These are phyloP conservation scores for Macropodus opercularis DNA, from an alignment of 2,797 vertebrate genomes.

Conservation along the genomic window DNA sequence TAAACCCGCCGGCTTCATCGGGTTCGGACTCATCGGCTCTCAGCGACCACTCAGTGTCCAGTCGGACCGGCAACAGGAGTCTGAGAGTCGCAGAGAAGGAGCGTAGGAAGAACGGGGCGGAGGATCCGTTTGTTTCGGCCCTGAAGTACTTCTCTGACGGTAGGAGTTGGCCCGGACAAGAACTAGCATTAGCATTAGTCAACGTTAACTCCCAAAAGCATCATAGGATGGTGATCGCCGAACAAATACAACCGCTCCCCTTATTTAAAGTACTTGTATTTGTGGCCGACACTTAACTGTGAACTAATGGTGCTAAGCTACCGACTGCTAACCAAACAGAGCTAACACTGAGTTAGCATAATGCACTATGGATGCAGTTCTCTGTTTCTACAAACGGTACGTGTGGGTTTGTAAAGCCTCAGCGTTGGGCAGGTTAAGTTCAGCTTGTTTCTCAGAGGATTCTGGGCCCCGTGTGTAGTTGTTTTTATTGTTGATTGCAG, in stretches of 20 bases:
- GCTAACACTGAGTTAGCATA: too few relatives aligned
- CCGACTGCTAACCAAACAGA: too few relatives aligned
- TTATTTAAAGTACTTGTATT: not conserved
- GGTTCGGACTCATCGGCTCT: constrained; percentile 39
- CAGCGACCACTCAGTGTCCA: constrained; percentile 44
- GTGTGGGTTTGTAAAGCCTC: too few relatives aligned
- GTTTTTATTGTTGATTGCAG: too few relatives aligned
- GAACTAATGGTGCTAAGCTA: constrained; percentile 4
- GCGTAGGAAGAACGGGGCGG: constrained; percentile 69
- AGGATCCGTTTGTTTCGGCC: constrained; percentile 69
- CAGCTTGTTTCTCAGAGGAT: too few relatives aligned
- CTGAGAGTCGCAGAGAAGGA: constrained; percentile 73
- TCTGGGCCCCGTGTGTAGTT: too few relatives aligned
- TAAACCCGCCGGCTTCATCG: constrained; percentile 33
- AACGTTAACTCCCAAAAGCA: not conserved
- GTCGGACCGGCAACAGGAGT: constrained; percentile 68
- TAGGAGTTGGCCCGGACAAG: constrained; percentile 25
- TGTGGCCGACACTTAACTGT: not conserved
- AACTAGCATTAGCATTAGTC: not conserved
- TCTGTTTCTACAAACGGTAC: too few relatives aligned
- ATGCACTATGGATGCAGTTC: too few relatives aligned
- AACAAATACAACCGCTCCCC: not conserved
- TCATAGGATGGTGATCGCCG: not conserved
- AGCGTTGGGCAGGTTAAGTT: too few relatives aligned
- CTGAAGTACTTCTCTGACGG: constrained; percentile 78